Evolutionary conservation across 2,113 vertebrate genomes (phyloP).

Genomic region (Microtus richardsoni): DNA sequence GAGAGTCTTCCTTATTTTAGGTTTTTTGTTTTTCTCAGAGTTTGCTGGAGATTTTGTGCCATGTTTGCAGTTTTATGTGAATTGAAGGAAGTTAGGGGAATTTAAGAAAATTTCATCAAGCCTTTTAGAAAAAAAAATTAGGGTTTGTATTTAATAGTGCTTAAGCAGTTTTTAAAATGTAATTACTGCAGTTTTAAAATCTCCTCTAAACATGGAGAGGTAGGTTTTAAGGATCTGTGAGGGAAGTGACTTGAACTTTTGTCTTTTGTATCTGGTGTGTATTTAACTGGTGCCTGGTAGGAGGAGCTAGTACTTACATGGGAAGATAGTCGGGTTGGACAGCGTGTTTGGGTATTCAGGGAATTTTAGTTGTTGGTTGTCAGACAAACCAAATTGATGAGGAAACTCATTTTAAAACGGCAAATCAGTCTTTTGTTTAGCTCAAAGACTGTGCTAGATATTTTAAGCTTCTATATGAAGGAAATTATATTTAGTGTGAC

Average conservation of each 20-base stretch:
- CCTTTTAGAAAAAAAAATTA: not conserved
- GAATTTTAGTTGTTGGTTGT: conserved; percentile 36
- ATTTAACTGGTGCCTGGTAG: not conserved
- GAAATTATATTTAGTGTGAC: conserved; percentile 2
- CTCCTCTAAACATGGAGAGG: not conserved
- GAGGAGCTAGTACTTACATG: not conserved
- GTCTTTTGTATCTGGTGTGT: not conserved
- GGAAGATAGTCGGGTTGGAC: not conserved
- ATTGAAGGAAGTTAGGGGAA: conserved; percentile 38
- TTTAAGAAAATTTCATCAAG: conserved; percentile 21
- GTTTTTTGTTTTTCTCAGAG: not conserved
- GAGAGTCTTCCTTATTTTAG: not conserved
- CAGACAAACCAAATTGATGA: conserved; percentile 27
- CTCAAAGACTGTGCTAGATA: not conserved
- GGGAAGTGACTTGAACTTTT: not conserved
- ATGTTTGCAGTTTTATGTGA: conserved; percentile 32
- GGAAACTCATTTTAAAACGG: not conserved
- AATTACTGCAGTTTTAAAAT: conserved; percentile 10
- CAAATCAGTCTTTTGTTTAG: not conserved
- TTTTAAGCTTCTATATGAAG: conserved; percentile 49
- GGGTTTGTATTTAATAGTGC: not conserved
- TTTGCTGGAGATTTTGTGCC: conserved; percentile 13
- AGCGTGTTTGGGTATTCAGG: conserved; percentile 20
- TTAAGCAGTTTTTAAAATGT: not conserved
- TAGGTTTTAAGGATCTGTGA: conserved; percentile 20